These are phyloP conservation scores for Athalia circularis DNA, from an alignment of 2,888 invertebrate genomes.

Conservation along the genomic window DNA sequence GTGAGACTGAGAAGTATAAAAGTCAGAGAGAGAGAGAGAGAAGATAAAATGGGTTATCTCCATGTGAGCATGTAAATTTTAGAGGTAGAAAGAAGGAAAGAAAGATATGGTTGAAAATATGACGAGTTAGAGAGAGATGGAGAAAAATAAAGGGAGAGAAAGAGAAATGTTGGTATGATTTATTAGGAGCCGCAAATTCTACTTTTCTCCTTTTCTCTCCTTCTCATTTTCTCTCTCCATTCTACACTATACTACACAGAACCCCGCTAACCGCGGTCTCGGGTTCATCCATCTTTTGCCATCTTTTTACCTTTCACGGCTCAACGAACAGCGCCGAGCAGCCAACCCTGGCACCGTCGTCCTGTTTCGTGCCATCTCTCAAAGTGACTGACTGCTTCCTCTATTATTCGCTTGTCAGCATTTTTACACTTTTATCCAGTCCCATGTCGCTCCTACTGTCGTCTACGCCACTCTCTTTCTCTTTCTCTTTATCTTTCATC, in stretches of 20 bases:
- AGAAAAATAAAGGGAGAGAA: conserved; percentile 61
- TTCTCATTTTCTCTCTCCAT: too few relatives aligned
- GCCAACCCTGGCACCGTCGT: conserved; percentile 52
- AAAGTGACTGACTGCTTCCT: conserved; percentile 74
- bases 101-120: neutral
- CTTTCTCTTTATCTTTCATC: neutral
- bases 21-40: too few relatives aligned
- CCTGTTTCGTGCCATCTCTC: conserved; percentile 73
- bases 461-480: neutral
- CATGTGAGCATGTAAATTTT: neutral
- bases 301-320: conserved; percentile 74
- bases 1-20: neutral
- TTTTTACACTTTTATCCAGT: conserved; percentile 73
- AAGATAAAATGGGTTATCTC: neutral
- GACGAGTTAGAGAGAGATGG: conserved; percentile 38
- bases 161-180: conserved; percentile 66
- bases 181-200: conserved; percentile 73
- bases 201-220: conserved; percentile 64
- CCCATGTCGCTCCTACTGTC: neutral
- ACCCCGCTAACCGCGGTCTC: conserved; percentile 67
- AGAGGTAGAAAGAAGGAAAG: neutral
- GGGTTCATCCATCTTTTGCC: conserved; percentile 60
- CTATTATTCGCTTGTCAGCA: conserved; percentile 74
- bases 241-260: too few relatives aligned
- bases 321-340: conserved; percentile 63